Evolutionary conservation across 2,113 vertebrate genomes (phyloP).

Genomic region (Calyptommatus sinebrachiatus): DNA sequence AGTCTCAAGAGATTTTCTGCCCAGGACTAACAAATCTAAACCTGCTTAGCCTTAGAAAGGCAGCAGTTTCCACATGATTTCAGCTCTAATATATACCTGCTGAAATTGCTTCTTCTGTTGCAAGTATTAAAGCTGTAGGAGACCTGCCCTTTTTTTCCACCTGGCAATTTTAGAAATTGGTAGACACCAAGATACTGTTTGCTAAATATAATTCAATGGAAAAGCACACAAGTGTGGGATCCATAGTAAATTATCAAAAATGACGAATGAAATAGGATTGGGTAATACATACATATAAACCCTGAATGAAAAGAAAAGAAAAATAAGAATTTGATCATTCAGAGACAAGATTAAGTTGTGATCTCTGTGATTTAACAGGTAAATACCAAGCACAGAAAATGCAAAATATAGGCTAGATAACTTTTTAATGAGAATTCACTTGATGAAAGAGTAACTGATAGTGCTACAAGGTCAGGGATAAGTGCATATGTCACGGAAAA

Average conservation of each 20-base stretch:
- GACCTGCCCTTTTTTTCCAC: not conserved
- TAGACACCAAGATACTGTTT: not conserved
- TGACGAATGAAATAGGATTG: not conserved
- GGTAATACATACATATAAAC: not conserved
- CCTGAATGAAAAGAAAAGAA: not conserved
- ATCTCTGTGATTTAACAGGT: not conserved
- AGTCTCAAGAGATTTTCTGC: no score
- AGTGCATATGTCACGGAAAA: not conserved
- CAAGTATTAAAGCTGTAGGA: not conserved
- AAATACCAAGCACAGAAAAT: not conserved
- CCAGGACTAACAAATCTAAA: no score
- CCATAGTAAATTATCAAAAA: not conserved
- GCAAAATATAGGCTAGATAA: not conserved
- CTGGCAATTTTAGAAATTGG: not conserved
- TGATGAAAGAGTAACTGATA: not conserved
- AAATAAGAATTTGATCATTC: not conserved
- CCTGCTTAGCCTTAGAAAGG: no score
- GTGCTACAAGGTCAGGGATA: not conserved
- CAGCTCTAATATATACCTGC: no score
- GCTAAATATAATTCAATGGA: not conserved
- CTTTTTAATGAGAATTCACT: not conserved
- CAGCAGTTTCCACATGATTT: no score
- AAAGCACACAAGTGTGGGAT: not conserved
- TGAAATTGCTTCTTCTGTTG: not conserved
- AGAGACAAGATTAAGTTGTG: slow-evolving; percentile 6